Percentiles rank a stretch among this genome's conserved stretches.
Conservation (phyloP, 2,888 invertebrate species). For the Vannuccia rotundouncinata region DNA sequence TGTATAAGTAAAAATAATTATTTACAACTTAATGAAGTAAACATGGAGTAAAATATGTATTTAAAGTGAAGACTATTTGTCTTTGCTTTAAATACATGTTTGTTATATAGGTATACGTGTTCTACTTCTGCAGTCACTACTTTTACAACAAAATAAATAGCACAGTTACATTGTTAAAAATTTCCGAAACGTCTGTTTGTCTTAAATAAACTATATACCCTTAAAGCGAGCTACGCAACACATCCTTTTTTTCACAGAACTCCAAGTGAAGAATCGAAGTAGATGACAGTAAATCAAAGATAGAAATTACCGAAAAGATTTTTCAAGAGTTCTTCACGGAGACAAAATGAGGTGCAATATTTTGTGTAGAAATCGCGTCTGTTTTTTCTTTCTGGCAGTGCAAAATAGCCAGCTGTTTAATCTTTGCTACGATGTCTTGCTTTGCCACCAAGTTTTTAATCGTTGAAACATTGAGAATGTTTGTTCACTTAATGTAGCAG, state of each 20-base stretch:
- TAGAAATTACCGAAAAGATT: constrained; percentile 23
- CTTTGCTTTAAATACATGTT: constrained; percentile 18
- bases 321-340: constrained; percentile 11
- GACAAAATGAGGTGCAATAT: constrained; percentile 17
- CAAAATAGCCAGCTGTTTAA: constrained; percentile 23
- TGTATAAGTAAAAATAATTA: constrained; percentile 11
- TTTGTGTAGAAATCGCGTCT: constrained; percentile 15
- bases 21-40: background rate
- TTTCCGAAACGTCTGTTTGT: too few relatives aligned
- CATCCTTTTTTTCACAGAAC: too few relatives aligned
- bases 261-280: constrained; percentile 17
- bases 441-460: constrained; percentile 15
- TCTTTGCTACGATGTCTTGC: constrained; percentile 12
- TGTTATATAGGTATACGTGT: constrained; percentile 14
- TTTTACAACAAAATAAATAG: constrained; percentile 23
- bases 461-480: constrained; percentile 9
- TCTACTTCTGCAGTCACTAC: constrained; percentile 23
- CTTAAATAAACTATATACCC: too few relatives aligned
- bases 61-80: too few relatives aligned
- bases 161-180: too few relatives aligned
- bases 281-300: constrained; percentile 16
- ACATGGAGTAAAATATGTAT: background rate
- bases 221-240: too few relatives aligned
- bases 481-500: constrained; percentile 18
- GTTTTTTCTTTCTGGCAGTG: constrained; percentile 16